Base-by-base conservation (phyloP, 2,113 vertebrate species). In the Varanus komodoensis region DNA sequence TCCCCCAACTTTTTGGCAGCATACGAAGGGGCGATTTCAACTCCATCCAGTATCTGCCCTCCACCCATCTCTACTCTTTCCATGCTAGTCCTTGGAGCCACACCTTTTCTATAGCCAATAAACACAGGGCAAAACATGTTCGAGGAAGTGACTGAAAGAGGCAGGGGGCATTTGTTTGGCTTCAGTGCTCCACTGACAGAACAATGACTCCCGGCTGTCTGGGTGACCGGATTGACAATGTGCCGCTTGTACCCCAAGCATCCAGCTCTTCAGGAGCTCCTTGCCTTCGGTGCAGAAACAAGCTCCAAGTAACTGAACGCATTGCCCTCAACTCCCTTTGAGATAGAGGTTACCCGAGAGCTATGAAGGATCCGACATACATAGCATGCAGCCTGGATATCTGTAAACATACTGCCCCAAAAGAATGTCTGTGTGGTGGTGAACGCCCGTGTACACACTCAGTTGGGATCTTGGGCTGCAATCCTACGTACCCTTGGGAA, bases 31-130 rank as follows among this genome's bases (percentile, higher is more conserved):
- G 38, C 38, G 38, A 44, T 44, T 44, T 44, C 38, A 3, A 44
- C 38, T 3, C 38, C 38, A 44, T 44, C 61, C 75, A 90, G 34
- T 89, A 91, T 71, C 32, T 12, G 50, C 73, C n/a, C 34, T 21
- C 34, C 34, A 3, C 79, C 48, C 54, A 77, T 29, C 50, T 95
- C 91, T 91, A 94, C 85, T 29, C 67, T 23, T 88, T 87, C 50
- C 23, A 2, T 74, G 3, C 75, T 87, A 5, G 6, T 67, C 77
- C 69, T 81, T 21, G 50, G 61, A 0, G 17, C 77, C 52, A 90
- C 82, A 93, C 1, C 8, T 87, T 77, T 79, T 44, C 17, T 32
- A 17, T 50, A 32, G 83, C 77, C 75, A 19, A 38, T 73, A 54
- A 89, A 27, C 87, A 77, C 34, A 78, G 44, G 82, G 27, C 3